Evolutionary conservation across 2,113 vertebrate species (phyloP), one percentile per base, ranked within the genome.

Genomic region (Actinemys pallida): DNA sequence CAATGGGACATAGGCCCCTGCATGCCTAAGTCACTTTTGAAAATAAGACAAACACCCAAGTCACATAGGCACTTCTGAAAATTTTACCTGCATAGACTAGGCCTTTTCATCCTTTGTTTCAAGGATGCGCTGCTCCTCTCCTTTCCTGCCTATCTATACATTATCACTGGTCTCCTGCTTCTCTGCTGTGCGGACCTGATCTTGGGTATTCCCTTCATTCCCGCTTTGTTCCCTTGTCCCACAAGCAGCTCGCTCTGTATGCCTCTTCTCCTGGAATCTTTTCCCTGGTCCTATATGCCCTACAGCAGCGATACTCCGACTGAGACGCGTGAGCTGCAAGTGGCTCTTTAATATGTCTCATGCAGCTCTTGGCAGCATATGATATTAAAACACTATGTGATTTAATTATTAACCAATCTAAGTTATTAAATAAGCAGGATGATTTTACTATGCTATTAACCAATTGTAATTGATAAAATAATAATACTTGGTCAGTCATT

Each of bases 241-340:
- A 90, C 83, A 95, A 94, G 95, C 93, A 95, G 10, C 22, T n/a
- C n/a, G 22, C 69, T 22, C 35, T 75, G 19, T 35, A 22, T 17
- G 31, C 8, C 35, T 39, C n/a, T 75, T 75, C 57, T 93, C 81
- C 72, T 91, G 95, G 81, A 96, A 96, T 84, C 89, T 93, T 90
- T 42, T 81, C 90, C 86, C 76, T 90, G 96, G 88, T 96, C 96
- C 96, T 96, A 92, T 97, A 95, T 95, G 92, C 93, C 25, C 92
- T 96, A 94, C 90, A 95, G 96, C 39, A 12, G 27, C 4, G 5
- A 59, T 62, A 62, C 13, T 62, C 59, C 2, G 13, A 62, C 29
- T 29, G 10, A 62, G 29, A 31, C 13, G 35, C 13, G 6, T 13
- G 13, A 35, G 27, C 59, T 14, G 14, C 59, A 62, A 62, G 29